Conservation (phyloP, 2,888 invertebrate genomes). For the Plagodis dolabraria region DNA sequence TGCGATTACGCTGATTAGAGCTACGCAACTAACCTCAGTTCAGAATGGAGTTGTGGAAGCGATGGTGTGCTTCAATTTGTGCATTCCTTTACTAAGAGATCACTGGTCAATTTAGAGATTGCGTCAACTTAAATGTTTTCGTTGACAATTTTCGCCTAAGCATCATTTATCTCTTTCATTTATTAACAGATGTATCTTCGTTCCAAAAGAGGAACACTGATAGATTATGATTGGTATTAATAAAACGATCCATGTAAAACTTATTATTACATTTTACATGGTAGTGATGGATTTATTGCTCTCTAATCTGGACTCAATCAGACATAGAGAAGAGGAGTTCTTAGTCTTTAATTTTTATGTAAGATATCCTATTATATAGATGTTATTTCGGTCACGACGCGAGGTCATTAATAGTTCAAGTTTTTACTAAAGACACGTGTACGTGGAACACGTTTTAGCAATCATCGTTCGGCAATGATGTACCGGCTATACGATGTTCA, state of each 20-base stretch:
- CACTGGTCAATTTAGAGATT: conserved; percentile 4
- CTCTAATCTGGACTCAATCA: conserved; percentile 12
- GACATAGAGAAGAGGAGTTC: conserved; percentile 13
- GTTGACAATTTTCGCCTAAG: no score
- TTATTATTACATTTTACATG: no score
- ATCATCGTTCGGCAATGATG: conserved; percentile 4
- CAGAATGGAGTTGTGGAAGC: conserved; percentile 7
- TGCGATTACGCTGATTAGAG: conserved; percentile 21
- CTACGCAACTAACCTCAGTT: conserved; percentile 20
- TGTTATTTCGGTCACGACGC: conserved; percentile 24
- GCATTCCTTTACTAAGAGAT: conserved; percentile 13
- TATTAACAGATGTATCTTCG: no score
- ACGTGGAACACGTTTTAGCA: conserved; percentile 23
- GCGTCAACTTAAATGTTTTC: not conserved
- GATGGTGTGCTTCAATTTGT: conserved; percentile 9
- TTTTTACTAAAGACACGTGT: conserved; percentile 29
- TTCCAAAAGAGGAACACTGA: no score
- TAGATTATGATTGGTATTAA: no score
- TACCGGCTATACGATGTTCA: not conserved
- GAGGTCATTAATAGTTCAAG: conserved; percentile 18
- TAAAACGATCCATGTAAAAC: no score
- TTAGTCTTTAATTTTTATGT: conserved; percentile 15
- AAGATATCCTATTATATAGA: conserved; percentile 8
- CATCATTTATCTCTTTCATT: no score
- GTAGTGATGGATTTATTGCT: conserved; percentile 13